Evolutionary conservation across 2,888 invertebrate genomes (phyloP).

Genomic region (Agonum fuliginosum): DNA sequence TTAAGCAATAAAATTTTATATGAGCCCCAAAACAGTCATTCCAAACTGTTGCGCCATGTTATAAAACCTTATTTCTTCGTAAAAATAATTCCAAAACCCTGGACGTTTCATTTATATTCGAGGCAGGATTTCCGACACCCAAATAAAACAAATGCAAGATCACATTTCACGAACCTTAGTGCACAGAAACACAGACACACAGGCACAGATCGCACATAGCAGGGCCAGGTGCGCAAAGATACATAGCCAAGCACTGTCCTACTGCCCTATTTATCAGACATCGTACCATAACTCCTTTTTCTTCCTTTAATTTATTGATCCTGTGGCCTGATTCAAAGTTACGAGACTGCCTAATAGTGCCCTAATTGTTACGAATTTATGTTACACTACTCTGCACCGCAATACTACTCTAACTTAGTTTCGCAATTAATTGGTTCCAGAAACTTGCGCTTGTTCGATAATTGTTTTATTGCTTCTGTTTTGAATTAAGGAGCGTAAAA

Average conservation of each 20-base stretch:
- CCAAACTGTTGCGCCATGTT: no score
- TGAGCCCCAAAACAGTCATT: no score
- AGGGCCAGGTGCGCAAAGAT: conserved; percentile 8
- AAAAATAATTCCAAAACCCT: no score
- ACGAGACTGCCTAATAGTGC: conserved; percentile 5
- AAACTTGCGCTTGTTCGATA: neutral
- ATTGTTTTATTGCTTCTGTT: conserved; percentile 19
- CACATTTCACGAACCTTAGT: conserved; percentile 14
- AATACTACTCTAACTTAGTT: conserved; percentile 9
- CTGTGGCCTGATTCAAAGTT: conserved; percentile 36
- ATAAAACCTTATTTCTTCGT: no score
- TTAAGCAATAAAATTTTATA: no score
- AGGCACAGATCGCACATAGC: neutral
- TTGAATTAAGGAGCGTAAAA: neutral
- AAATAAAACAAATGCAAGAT: conserved; percentile 14
- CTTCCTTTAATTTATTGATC: conserved; percentile 53
- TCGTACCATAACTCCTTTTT: conserved; percentile 20
- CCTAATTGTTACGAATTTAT: conserved; percentile 28
- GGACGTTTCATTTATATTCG: neutral
- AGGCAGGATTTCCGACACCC: neutral
- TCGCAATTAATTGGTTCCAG: conserved; percentile 23
- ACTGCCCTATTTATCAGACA: conserved; percentile 40
- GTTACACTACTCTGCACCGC: neutral
- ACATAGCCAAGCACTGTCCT: conserved; percentile 1
- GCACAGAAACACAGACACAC: neutral